These are phyloP conservation scores for Tauraco erythrolophus DNA, from an alignment of 2,113 vertebrate genomes.

Conservation along the genomic window DNA sequence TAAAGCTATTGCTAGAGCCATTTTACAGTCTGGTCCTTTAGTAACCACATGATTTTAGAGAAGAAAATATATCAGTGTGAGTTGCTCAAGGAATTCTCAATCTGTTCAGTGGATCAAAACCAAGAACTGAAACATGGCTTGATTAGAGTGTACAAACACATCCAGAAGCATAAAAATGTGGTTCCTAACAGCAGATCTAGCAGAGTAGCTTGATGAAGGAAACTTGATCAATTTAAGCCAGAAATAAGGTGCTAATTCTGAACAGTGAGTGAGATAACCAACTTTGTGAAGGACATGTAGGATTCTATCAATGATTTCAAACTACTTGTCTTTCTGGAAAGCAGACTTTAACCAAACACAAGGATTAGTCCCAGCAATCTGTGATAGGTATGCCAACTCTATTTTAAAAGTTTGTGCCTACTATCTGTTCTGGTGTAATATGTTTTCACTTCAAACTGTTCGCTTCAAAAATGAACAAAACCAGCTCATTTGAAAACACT, in stretches of 20 bases:
- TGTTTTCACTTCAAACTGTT: neutral
- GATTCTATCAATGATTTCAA: neutral
- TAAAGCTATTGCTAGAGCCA: neutral
- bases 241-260: neutral
- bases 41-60: neutral
- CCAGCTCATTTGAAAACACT: neutral
- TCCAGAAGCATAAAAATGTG: neutral
- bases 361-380: neutral
- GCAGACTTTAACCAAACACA: rapidly evolving
- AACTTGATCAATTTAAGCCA: neutral
- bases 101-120: neutral
- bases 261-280: neutral
- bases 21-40: neutral
- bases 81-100: neutral
- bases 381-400: neutral
- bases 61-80: neutral
- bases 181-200: neutral
- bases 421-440: neutral
- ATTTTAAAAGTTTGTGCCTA: neutral
- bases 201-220: neutral
- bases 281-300: neutral
- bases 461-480: neutral
- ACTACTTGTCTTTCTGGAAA: neutral
- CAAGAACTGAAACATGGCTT: neutral
- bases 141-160: neutral